phyloP scores from a whole-genome alignment of 1,140 invertebrate species.

The Melitaea cinxia region DNA sequence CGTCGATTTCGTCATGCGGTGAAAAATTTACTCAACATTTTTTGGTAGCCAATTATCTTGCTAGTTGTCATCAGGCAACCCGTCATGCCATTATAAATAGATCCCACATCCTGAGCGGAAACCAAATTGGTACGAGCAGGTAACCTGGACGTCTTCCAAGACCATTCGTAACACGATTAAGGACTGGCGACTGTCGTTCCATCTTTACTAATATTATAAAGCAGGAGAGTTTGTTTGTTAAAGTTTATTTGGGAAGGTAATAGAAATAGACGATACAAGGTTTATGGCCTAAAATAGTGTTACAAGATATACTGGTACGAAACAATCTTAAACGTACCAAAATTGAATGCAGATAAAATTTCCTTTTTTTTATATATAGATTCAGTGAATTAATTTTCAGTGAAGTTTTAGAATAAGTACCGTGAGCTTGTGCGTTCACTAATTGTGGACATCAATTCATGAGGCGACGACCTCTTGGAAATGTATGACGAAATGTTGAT shows the following conservation, averaged over 20 bases:
- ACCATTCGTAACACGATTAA: constrained; percentile 25
- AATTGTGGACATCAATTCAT: constrained; percentile 7
- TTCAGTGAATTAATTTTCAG: constrained; percentile 17
- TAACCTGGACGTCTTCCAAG: constrained; percentile 47
- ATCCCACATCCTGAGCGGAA: constrained; percentile 52
- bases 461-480: constrained; percentile 19
- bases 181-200: constrained; percentile 24
- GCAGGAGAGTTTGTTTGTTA: too few relatives aligned
- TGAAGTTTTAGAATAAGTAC: constrained; percentile 18
- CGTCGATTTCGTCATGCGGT: constrained; percentile 15
- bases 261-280: too few relatives aligned
- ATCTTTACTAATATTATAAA: too few relatives aligned
- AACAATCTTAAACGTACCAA: too few relatives aligned
- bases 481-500: constrained; percentile 9
- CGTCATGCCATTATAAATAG: constrained; percentile 49
- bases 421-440: constrained; percentile 2
- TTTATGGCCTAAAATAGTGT: too few relatives aligned
- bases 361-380: too few relatives aligned
- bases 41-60: constrained; percentile 30
- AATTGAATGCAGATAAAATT: too few relatives aligned
- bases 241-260: too few relatives aligned
- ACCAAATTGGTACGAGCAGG: constrained; percentile 57
- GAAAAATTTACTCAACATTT: constrained; percentile 21
- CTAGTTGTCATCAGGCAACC: constrained; percentile 33
- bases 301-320: too few relatives aligned